Evolutionary conservation across 2,797 vertebrate species (phyloP).

Genomic region (Steatocranus sp.): DNA sequence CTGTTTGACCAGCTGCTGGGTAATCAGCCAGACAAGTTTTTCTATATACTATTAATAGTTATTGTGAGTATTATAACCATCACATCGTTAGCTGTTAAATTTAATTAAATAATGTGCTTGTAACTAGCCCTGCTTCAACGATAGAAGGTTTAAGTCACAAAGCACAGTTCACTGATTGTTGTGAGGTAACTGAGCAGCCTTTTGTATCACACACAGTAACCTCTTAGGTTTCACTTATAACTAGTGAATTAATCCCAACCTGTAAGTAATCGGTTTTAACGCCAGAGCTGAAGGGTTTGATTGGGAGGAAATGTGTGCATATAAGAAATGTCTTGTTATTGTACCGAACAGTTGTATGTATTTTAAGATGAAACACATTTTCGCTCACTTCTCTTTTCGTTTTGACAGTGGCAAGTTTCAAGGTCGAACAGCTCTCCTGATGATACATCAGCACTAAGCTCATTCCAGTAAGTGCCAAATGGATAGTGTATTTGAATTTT

Average conservation of each 20-base stretch:
- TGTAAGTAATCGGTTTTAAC: background rate
- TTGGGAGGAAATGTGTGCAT: background rate
- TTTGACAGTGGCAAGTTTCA: conserved; percentile 47
- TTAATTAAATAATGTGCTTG: background rate
- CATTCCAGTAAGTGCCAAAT: conserved; percentile 58
- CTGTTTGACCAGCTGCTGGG: background rate
- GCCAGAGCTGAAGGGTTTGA: background rate
- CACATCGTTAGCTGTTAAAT: background rate
- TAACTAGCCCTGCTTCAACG: background rate
- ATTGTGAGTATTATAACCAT: background rate
- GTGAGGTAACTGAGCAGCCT: conserved; percentile 16
- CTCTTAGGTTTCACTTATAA: background rate
- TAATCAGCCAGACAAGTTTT: background rate
- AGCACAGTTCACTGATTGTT: background rate
- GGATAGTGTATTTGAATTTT: background rate
- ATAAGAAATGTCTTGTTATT: background rate
- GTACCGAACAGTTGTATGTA: background rate
- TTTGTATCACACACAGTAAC: conserved; percentile 30
- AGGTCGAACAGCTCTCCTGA: conserved; percentile 50
- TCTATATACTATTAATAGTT: background rate
- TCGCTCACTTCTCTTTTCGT: background rate
- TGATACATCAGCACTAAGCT: conserved; percentile 61
- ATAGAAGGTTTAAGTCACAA: background rate
- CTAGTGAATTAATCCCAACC: background rate
- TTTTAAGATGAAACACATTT: background rate